Conservation (phyloP, 1,140 invertebrate species). For the Drosophila obscura region DNA sequence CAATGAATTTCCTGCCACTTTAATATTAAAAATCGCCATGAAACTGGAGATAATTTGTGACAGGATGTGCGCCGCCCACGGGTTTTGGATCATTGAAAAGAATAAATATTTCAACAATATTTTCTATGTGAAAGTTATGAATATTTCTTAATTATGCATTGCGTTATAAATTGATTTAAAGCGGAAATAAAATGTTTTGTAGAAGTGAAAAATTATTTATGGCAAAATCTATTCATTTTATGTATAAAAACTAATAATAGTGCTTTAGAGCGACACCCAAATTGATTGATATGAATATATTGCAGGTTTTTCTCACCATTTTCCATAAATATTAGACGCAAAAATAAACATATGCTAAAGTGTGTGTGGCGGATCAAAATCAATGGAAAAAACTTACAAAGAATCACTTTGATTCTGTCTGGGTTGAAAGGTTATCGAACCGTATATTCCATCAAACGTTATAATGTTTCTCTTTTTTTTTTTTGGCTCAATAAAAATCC, state of each 20-base stretch:
- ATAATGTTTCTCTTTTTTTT: conserved; percentile 3
- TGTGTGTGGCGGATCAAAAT: conserved; percentile 3
- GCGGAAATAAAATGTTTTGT: conserved; percentile 10
- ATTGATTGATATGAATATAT: conserved; percentile 46
- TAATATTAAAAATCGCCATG: conserved; percentile 23
- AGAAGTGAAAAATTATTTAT: conserved; percentile 1
- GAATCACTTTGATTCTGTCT: conserved; percentile 25
- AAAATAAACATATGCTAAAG: conserved; percentile 32
- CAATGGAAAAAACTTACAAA: conserved; percentile 25
- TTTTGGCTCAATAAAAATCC: no score
- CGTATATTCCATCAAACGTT: conserved; percentile 24
- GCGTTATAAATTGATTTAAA: conserved; percentile 3
- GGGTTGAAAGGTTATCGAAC: conserved; percentile 54
- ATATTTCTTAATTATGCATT: conserved; percentile 32
- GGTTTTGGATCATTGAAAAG: conserved; percentile 20
- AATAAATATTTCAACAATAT: conserved; percentile 34
- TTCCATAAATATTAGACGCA: conserved; percentile 14
- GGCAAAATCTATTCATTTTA: background rate
- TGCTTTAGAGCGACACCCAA: conserved; percentile 16
- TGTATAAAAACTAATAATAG: conserved; percentile 21
- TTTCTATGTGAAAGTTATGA: conserved; percentile 16
- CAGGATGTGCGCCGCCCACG: conserved; percentile 42
- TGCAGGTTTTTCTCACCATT: background rate
- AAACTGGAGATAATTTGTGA: conserved; percentile 28
- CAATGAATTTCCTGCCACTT: conserved; percentile 25